Base-by-base conservation (phyloP, 1,140 invertebrate species). In the Lethrus apterus region DNA sequence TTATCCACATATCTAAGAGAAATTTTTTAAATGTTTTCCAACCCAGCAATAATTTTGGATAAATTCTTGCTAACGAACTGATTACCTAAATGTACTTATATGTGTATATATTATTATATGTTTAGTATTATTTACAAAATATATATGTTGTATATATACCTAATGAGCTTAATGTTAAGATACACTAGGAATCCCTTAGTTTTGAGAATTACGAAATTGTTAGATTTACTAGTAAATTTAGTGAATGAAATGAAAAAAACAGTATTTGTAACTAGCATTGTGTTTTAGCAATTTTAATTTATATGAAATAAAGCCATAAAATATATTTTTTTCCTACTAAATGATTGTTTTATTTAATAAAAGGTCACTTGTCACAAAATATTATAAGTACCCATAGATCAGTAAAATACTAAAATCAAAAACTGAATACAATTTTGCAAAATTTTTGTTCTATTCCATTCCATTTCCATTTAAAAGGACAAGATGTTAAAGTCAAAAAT, bases 261-360 rank as follows among this genome's bases (percentile, higher is more conserved):
- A 21, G 23, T 41, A 41, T 41, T 41, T 41, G 19, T 41, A 41
- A 24, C 21, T 41, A 36, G 38, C 15, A 8, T 3, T 17, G 23
- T 41, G 10, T 21, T 41, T 41, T 41, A 23, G 2, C 38, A 26
- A 18, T 41, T 26, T 41, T 41, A 26, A 49, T 49, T 49, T 49
- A 48, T 48, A 47, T 50, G 50, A 26, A 33, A 53, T 49, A 51
- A 50, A 50, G 47, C 51, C 44, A 49, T 36, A 50, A 53, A 53
- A 53, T 53, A 53, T 53, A 53, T 53, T 53, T 53, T 50, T 53
- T 53, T 49, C 43, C 33, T 53, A 49, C 42, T 48, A 43, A 42
- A 3, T 4, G 19, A 41, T 5, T n/a, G 9, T 24, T 40, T 40
- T 4, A 13, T 40, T 40, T 40, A 3, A 40, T 23, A n/a, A n/a